Evolutionary conservation across 2,888 invertebrate genomes (phyloP).

Genomic region (Dasypolia templi): DNA sequence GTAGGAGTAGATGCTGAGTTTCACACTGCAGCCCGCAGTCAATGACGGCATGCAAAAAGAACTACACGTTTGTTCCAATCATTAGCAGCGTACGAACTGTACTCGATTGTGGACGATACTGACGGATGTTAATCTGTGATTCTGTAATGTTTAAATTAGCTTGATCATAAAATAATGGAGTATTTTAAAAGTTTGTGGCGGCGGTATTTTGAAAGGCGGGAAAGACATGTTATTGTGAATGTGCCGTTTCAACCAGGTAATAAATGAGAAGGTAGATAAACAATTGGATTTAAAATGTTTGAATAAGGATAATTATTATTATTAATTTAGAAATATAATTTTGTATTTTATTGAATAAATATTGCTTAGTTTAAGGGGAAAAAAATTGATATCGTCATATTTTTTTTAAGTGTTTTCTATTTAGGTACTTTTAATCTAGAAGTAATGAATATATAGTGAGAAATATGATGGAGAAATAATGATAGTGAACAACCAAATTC

Average conservation of each 20-base stretch:
- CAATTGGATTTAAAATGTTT: background rate
- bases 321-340: too few relatives aligned
- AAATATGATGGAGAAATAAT: background rate
- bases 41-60: constrained; percentile 78
- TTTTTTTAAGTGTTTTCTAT: too few relatives aligned
- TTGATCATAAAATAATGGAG: constrained; percentile 76
- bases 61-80: constrained; percentile 80
- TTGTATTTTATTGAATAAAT: too few relatives aligned
- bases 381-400: too few relatives aligned
- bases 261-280: background rate
- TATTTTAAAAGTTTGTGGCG: constrained; percentile 84
- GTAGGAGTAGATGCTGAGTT: constrained; percentile 76
- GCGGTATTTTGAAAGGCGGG: constrained; percentile 80
- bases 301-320: too few relatives aligned
- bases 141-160: constrained; percentile 53
- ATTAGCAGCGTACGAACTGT: constrained; percentile 77
- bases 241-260: constrained; percentile 88
- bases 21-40: constrained; percentile 79
- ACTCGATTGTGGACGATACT: constrained; percentile 57
- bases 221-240: constrained; percentile 82
- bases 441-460: background rate
- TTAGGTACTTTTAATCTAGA: constrained; percentile 6
- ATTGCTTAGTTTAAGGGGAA: too few relatives aligned
- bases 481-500: background rate
- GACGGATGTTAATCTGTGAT: constrained; percentile 54